Percentiles rank a stretch among this genome's conserved stretches.
phyloP scores from a whole-genome alignment of 2,113 vertebrate species.

The Peromyscus polionotus region DNA sequence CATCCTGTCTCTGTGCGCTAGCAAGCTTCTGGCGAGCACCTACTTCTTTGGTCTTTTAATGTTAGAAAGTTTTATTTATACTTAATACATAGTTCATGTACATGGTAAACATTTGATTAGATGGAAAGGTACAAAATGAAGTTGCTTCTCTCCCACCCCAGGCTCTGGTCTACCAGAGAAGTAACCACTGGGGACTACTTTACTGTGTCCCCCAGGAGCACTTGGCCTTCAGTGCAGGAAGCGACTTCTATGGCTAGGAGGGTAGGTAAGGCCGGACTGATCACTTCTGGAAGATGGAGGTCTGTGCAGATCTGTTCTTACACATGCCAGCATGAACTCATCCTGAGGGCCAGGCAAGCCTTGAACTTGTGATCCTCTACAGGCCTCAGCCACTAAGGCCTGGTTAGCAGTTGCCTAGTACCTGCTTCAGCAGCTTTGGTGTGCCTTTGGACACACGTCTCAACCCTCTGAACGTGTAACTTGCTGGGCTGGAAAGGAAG shows the following conservation, averaged over 20 bases:
- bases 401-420: background rate
- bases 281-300: rapidly evolving
- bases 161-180: background rate
- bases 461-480: background rate
- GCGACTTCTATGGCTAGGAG: background rate
- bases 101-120: background rate
- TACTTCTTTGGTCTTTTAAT: background rate
- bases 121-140: background rate
- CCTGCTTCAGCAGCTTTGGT: background rate
- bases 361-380: background rate
- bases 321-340: background rate
- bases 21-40: background rate
- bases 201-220: background rate
- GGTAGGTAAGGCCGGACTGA: too few species aligned
- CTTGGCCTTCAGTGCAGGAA: background rate
- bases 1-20: background rate
- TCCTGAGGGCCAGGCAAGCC: background rate
- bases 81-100: background rate
- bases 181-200: background rate
- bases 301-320: too few species aligned
- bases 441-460: background rate
- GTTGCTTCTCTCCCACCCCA: background rate
- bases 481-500: background rate
- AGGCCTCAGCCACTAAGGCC: too few species aligned
- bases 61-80: background rate